Base-by-base conservation (phyloP, 2,113 vertebrate species). In the Rhombomys opimus region DNA sequence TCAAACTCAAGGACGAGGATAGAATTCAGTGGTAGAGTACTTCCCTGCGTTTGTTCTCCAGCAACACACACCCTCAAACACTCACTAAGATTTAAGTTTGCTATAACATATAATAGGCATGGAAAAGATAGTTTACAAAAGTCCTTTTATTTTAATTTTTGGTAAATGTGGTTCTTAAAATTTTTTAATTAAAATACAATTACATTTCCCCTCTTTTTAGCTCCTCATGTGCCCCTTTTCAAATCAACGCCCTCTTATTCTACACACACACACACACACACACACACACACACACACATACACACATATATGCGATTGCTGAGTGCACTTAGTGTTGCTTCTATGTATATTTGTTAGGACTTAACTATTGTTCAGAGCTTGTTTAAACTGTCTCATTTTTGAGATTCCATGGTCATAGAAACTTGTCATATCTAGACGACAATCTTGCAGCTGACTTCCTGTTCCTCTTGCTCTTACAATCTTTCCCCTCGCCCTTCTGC, bases 81-180 rank as follows among this genome's bases (percentile, higher is more conserved):
- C 89, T 63, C 50, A 65, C 38, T 14, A 80, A 90, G 65, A 13
- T 7, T 91, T 96, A 72, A 13, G 10, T 89, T 96, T 87, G 85
- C 2, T 76, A n/a, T 88, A 50, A 70, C 32, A 87, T 15, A 30
- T 38, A 91, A 76, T 1, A 54, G 17, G 1, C 70, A 84, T 93
- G 11, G n/a, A 76, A 96, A 73, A 32, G n/a, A 50, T 87, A 11
- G 32, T 68, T 95, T 72, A 77, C 20, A 32, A 59, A 90, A 76
- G 20, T 15, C 61, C 22, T 35, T 11, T 32, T 14, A 0, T 27
- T 30, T 35, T 72, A 57, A 72, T 35, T 80, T 54, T 80, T 57
- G 17, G 32, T 20, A 57, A 57, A 54, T 80, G 18, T 38, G 38
- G n/a, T 57, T 80, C 17, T 57, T 80, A 80, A 80, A 54, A 22